Conservation (phyloP, 2,113 vertebrate genomes). For the Spermophilus dauricus region DNA sequence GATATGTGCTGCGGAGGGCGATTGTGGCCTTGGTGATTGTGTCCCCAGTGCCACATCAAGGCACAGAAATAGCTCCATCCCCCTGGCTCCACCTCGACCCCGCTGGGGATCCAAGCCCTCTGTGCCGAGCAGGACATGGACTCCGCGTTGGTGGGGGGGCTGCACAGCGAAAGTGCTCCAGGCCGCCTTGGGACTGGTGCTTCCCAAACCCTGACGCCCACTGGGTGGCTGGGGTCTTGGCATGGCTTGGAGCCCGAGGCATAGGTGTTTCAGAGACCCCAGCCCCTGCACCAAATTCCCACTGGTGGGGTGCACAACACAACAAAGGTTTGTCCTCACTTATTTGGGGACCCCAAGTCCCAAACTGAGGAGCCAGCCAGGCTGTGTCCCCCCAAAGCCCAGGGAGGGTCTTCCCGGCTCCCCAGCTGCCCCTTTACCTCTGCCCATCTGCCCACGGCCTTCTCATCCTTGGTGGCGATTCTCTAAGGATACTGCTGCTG, state of each 20-base stretch:
- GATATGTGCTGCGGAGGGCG: slow-evolving; percentile 67
- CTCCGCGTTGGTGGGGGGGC: background rate
- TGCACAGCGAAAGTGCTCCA: fast-evolving
- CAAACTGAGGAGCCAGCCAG: fast-evolving
- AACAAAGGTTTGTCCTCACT: background rate
- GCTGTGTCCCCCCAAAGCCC: fast-evolving
- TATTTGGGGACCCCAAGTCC: background rate
- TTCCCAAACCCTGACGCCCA: fast-evolving
- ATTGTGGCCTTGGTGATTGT: slow-evolving; percentile 47
- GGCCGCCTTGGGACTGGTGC: fast-evolving
- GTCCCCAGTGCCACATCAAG: slow-evolving; percentile 32
- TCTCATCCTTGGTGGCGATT: background rate
- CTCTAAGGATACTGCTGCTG: background rate
- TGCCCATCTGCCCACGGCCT: fast-evolving
- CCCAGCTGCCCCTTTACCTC: fast-evolving
- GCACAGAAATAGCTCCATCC: background rate
- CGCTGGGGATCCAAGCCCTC: background rate
- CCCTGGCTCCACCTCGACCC: background rate
- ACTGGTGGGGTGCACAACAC: fast-evolving
- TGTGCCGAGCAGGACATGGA: background rate
- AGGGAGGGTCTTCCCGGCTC: background rate
- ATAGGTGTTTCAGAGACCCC: background rate
- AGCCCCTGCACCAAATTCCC: fast-evolving
- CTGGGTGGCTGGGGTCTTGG: fast-evolving
- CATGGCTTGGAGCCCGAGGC: no score